Percentiles rank a stretch among this genome's conserved stretches.
Evolutionary conservation across 2,113 vertebrate species (phyloP).

Genomic region (Cheirogaleus medius): DNA sequence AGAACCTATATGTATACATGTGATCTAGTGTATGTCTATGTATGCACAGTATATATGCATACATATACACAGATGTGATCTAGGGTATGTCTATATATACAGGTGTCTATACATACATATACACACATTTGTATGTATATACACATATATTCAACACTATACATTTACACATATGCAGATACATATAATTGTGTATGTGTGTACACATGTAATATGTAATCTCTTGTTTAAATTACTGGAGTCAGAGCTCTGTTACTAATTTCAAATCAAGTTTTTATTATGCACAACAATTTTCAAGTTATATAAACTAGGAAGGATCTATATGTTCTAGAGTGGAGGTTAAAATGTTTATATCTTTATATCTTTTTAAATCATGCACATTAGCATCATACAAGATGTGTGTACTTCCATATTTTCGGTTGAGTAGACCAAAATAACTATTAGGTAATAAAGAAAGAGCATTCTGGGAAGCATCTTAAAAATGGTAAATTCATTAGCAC

Average conservation of each 20-base stretch:
- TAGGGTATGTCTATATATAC: too few relatives aligned
- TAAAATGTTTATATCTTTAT: not conserved
- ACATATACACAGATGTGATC: not conserved
- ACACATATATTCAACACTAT: not conserved
- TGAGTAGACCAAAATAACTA: not conserved
- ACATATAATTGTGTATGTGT: not conserved
- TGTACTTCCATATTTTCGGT: not conserved
- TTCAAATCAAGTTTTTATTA: constrained; percentile 7
- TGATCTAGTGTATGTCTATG: not conserved
- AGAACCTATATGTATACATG: not conserved
- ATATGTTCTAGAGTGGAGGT: not conserved
- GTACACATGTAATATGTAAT: not conserved
- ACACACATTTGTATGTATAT: not conserved
- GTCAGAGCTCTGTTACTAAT: not conserved
- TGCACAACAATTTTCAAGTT: not conserved
- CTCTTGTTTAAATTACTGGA: not conserved
- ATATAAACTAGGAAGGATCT: not conserved
- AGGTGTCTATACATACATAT: not conserved
- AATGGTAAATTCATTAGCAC: not conserved
- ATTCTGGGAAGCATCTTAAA: not conserved
- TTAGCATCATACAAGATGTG: not conserved
- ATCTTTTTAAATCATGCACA: not conserved
- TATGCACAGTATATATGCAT: not conserved
- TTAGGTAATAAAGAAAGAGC: not conserved
- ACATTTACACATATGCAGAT: not conserved